Percentiles rank a stretch among this genome's conserved stretches.
Conservation (phyloP, 2,797 vertebrate species). For the Nannoperca obscura region DNA sequence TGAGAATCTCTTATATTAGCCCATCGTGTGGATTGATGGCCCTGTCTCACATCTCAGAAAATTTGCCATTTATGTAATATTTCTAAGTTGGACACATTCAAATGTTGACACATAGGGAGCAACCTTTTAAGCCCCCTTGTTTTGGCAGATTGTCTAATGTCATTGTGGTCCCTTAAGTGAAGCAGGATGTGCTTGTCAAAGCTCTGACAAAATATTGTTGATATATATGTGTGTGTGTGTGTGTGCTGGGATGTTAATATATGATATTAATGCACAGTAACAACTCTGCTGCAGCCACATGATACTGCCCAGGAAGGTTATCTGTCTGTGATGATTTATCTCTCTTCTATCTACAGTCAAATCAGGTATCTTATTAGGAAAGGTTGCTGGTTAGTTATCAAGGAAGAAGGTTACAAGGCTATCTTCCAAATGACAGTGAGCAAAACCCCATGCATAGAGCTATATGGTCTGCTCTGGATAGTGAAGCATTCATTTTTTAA, state of each 20-base stretch:
- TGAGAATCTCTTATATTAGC: not conserved
- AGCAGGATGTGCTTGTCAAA: constrained; percentile 1
- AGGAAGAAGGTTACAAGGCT: constrained; percentile 18
- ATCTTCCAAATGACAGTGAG: constrained; percentile 42
- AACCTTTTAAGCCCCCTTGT: constrained; percentile 14
- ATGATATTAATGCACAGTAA: constrained; percentile 52
- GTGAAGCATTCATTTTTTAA: constrained; percentile 61
- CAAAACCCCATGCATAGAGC: constrained; percentile 29
- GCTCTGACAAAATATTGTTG: constrained; percentile 3
- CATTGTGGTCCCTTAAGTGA: not conserved
- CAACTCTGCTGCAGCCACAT: constrained; percentile 29
- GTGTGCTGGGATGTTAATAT: constrained; percentile 36
- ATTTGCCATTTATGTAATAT: not conserved
- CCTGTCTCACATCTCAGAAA: not conserved
- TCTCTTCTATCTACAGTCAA: constrained; percentile 40
- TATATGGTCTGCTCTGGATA: constrained; percentile 39
- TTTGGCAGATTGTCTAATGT: constrained; percentile 28
- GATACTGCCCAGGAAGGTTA: constrained; percentile 52
- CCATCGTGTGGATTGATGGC: not conserved
- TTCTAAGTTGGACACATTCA: not conserved
- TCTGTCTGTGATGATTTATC: constrained; percentile 68
- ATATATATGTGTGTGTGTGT: too few relatives aligned
- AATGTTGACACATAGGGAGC: not conserved
- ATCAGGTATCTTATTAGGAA: constrained; percentile 49
- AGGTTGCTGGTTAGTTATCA: constrained; percentile 60